Evolutionary conservation across 2,113 vertebrate genomes (phyloP), one percentile per base, ranked within the genome.

Genomic region (Corythaeola cristata): DNA sequence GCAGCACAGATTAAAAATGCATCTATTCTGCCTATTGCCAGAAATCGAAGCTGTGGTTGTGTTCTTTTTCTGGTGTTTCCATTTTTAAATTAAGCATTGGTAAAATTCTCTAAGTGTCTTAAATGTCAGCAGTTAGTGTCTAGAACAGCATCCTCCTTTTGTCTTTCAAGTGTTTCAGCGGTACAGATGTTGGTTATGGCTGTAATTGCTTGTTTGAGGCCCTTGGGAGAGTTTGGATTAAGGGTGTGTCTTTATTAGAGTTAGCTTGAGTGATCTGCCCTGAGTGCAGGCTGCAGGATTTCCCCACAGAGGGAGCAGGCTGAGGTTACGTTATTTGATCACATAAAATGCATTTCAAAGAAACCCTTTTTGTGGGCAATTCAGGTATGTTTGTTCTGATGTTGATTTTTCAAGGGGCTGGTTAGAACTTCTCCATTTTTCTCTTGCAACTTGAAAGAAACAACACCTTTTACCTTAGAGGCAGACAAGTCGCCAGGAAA

Each of bases 401-500:
- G 93, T 66, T 89, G 52, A n/a, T 93, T 94, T 47, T 97, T 71
- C 74, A 60, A 88, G 89, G 64, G 83, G 67, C 37, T 83, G 59
- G 64, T 91, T 79, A 64, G 85, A 88, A 91, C 81, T 37, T 74
- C 76, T 78, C 77, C 11, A 0, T 72, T 84, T 85, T 47, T 60
- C 71, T 86, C 60, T 75, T 58, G 77, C 59, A 39, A 86, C 88
- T 81, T 92, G 76, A 97, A 94, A 95, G 92, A 63, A 96, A 78
- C 50, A 82, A 27, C 85, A 94, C 83, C 85, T 96, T 94, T 91
- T 89, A 69, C 85, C 85, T 88, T 60, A 32, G 91, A 96, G 90
- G 74, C 92, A 78, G 78, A 47, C 56, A 56, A 93, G 93, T 90
- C 22, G 21, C 86, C 96, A 93, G 92, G 96, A 97, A 97, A 91